Evolutionary conservation across 2,888 invertebrate species (phyloP).

Genomic region (Netelia fuscicornis): DNA sequence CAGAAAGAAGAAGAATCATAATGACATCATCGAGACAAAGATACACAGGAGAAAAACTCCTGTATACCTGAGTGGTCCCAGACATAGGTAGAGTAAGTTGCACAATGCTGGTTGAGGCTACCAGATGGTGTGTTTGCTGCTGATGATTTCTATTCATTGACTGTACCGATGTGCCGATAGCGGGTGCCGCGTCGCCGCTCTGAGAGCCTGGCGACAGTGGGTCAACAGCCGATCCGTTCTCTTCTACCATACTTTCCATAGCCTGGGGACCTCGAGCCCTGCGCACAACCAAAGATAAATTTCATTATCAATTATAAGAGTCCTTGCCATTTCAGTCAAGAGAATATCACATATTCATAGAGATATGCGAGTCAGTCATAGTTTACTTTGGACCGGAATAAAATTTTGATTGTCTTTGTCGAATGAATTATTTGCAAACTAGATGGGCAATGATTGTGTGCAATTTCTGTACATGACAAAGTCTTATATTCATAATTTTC

Average conservation of each 20-base stretch:
- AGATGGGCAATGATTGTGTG: not conserved
- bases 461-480: no score
- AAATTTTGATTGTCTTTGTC: not conserved
- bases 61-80: slow-evolving; percentile 83
- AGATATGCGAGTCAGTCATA: not conserved
- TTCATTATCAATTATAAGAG: not conserved
- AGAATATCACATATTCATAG: no score
- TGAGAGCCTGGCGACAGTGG: slow-evolving; percentile 87
- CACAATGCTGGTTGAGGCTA: slow-evolving; percentile 91
- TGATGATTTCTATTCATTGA: slow-evolving; percentile 84
- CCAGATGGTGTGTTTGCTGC: slow-evolving; percentile 85
- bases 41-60: slow-evolving; percentile 81
- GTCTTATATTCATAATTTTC: no score
- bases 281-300: slow-evolving; percentile 75
- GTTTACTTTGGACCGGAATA: not conserved
- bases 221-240: slow-evolving; percentile 90
- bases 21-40: slow-evolving; percentile 74
- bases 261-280: slow-evolving; percentile 88
- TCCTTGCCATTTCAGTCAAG: no score
- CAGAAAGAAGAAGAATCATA: slow-evolving; percentile 14
- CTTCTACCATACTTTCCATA: slow-evolving; percentile 98
- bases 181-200: slow-evolving; percentile 85
- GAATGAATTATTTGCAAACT: not conserved
- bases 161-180: slow-evolving; percentile 87
- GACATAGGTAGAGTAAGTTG: slow-evolving; percentile 91